A percentile compares a stretch with the other conserved stretches of the same genome.
These are phyloP conservation scores for Meganola albula DNA, from an alignment of 2,888 invertebrate genomes.

Conservation along the genomic window DNA sequence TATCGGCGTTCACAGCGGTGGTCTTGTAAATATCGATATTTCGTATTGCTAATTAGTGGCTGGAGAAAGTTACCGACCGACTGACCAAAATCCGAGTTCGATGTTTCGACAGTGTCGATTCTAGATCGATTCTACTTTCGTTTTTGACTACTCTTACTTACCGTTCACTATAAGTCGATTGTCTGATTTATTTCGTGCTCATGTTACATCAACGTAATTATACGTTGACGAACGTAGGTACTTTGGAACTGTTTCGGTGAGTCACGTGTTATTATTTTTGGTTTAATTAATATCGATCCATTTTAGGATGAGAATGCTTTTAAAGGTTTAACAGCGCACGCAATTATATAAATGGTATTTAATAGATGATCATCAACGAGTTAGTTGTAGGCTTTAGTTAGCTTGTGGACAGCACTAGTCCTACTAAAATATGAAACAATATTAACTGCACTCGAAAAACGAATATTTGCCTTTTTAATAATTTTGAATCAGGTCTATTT, in stretches of 20 bases:
- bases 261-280: conserved; percentile 12
- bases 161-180: conserved; percentile 51
- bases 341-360: no score
- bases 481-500: no score
- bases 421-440: no score
- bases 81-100: conserved; percentile 68
- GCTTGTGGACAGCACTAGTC: no score
- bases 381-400: no score
- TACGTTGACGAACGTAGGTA: conserved; percentile 14
- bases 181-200: conserved; percentile 52
- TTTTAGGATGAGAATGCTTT: no score
- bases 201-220: conserved; percentile 29
- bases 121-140: conserved; percentile 76
- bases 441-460: no score
- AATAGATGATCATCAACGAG: no score
- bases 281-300: conserved; percentile 22
- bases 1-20: conserved; percentile 52
- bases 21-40: conserved; percentile 59
- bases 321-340: no score
- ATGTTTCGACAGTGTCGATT: conserved; percentile 70
- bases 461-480: no score
- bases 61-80: conserved; percentile 74
- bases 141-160: conserved; percentile 74
- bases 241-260: conserved; percentile 18
- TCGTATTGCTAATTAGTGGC: conserved; percentile 64